A percentile compares a stretch with the other conserved stretches of the same genome.
Conservation (phyloP, 2,797 vertebrate genomes). For the Paedocypris micromegethes region DNA sequence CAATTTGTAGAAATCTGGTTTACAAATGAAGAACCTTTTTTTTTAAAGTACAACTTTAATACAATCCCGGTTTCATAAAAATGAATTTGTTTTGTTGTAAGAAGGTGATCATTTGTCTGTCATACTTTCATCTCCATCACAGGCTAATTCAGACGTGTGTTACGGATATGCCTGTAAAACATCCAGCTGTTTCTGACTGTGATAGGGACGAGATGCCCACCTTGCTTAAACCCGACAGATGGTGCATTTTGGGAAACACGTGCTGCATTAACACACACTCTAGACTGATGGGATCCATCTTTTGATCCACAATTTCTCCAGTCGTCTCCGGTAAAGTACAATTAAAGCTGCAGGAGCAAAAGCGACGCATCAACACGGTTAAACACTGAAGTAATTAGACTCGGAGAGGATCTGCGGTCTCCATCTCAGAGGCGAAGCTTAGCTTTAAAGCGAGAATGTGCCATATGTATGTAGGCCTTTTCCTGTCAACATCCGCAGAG, state of each 20-base stretch:
- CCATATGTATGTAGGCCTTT: conserved; percentile 12
- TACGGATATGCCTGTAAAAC: conserved; percentile 35
- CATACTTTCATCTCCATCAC: too few relatives aligned
- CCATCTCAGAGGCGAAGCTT: conserved; percentile 20
- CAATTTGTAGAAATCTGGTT: too few relatives aligned
- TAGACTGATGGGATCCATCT: conserved; percentile 42
- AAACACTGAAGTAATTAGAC: conserved; percentile 34
- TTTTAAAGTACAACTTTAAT: too few relatives aligned
- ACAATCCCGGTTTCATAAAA: too few relatives aligned
- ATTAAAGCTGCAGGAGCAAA: conserved; percentile 30
- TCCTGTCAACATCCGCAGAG: conserved; percentile 15
- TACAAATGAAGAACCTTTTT: too few relatives aligned
- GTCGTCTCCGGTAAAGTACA: conserved; percentile 8
- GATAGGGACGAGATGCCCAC: conserved; percentile 30
- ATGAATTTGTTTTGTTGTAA: too few relatives aligned
- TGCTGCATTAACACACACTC: conserved; percentile 37
- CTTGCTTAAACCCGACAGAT: conserved; percentile 45
- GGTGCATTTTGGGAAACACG: conserved; percentile 46
- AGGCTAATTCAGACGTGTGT: conserved; percentile 39
- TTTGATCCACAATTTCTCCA: neutral
- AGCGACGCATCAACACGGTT: conserved; percentile 34
- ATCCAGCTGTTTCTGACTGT: conserved; percentile 43
- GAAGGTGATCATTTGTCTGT: too few relatives aligned
- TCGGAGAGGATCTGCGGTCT: conserved; percentile 5
- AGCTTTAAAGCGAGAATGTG: conserved; percentile 25